Evolutionary conservation across 2,888 invertebrate genomes (phyloP).

Genomic region (Thymelicus lineola): DNA sequence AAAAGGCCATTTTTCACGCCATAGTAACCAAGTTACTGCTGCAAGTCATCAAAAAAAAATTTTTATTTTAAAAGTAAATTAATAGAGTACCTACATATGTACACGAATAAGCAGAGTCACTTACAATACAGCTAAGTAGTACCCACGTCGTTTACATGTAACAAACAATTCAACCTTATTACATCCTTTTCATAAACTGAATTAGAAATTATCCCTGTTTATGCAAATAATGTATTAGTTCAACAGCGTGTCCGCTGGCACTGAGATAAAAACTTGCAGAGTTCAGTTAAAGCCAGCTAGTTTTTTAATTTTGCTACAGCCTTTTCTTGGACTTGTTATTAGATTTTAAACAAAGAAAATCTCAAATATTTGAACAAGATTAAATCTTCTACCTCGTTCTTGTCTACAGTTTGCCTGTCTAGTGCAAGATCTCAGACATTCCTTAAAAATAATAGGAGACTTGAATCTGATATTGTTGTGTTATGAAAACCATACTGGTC

Average conservation of each 20-base stretch:
- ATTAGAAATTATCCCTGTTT: constrained; percentile 34
- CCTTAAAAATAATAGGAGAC: no score
- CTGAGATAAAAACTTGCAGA: constrained; percentile 26
- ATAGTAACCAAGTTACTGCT: no score
- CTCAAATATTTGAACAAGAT: neutral
- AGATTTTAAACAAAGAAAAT: constrained; percentile 15
- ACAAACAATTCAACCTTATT: constrained; percentile 20
- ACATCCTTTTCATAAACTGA: constrained; percentile 27
- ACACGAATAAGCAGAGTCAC: no score
- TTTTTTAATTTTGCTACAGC: constrained; percentile 22
- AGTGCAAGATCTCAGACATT: no score
- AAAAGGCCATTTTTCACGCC: no score
- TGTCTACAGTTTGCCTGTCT: no score
- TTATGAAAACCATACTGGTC: no score
- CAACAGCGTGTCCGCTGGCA: constrained; percentile 28
- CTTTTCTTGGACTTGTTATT: constrained; percentile 10
- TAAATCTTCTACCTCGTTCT: neutral
- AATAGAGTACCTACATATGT: no score
- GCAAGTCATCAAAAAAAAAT: no score
- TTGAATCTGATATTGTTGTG: no score
- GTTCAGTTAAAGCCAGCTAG: constrained; percentile 20
- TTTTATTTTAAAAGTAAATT: no score
- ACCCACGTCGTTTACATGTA: constrained; percentile 20
- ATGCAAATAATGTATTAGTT: constrained; percentile 28
- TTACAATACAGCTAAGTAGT: no score